These are phyloP conservation scores for Halcyon malimbica DNA, from an alignment of 2,113 vertebrate species.

Conservation along the genomic window DNA sequence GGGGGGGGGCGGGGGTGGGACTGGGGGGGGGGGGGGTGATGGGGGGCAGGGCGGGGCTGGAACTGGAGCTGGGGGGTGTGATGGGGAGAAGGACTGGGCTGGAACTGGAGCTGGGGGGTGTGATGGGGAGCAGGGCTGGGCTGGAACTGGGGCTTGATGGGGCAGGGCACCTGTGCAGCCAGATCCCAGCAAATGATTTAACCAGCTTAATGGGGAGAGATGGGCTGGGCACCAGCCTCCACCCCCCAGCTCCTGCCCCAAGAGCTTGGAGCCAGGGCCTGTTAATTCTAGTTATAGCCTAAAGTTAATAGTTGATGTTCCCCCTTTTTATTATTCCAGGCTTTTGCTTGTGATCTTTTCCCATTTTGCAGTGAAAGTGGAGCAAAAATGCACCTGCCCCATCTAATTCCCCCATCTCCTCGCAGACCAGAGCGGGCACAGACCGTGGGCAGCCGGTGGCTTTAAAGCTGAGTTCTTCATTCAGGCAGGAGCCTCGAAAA, in stretches of 20 bases:
- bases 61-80: too few species aligned
- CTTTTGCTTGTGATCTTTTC: neutral
- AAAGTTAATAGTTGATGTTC: fast-evolving
- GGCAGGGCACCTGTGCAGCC: neutral
- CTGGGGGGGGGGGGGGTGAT: neutral
- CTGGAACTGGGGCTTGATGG: neutral
- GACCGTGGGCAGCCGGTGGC: neutral
- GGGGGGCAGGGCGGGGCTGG: neutral
- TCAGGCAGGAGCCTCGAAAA: neutral
- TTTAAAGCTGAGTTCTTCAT: neutral
- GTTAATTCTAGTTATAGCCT: fast-evolving
- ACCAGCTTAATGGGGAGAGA: neutral
- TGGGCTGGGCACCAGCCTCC: too few species aligned
- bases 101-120: neutral
- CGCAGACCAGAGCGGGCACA: fast-evolving
- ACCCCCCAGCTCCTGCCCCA: neutral
- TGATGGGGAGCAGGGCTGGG: neutral
- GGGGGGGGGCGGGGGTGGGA: too few species aligned
- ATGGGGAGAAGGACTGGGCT: too few species aligned
- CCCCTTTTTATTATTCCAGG: neutral
- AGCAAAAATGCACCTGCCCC: fast-evolving
- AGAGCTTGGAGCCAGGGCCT: neutral
- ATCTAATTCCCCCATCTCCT: fast-evolving
- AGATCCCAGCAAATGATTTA: neutral
- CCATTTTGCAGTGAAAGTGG: fast-evolving